Evolutionary conservation across 2,888 invertebrate species (phyloP).

Genomic region (Cordilura impudica): DNA sequence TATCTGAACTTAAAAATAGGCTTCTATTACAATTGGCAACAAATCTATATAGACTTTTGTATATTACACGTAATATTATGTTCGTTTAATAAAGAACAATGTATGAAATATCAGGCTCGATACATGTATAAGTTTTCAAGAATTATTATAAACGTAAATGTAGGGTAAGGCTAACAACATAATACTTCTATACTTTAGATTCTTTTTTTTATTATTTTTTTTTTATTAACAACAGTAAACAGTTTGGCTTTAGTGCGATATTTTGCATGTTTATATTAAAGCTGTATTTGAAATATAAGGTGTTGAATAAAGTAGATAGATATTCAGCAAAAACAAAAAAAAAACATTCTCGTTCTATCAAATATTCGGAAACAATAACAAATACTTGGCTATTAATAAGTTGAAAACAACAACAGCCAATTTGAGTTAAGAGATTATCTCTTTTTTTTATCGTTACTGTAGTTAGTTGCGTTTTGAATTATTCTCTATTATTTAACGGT

Average conservation of each 20-base stretch:
- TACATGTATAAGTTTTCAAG: background rate
- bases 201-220: background rate
- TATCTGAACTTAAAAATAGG: background rate
- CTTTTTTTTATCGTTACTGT: too few relatives aligned
- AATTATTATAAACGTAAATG: background rate
- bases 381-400: background rate
- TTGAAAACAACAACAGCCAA: too few relatives aligned
- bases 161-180: constrained; percentile 22
- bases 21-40: background rate
- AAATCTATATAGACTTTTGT: background rate
- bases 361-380: background rate
- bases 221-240: background rate
- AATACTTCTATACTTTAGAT: constrained; percentile 18
- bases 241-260: background rate
- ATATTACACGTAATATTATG: background rate
- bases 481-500: too few relatives aligned
- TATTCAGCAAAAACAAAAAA: too few relatives aligned
- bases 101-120: background rate
- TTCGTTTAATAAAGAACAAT: too few relatives aligned
- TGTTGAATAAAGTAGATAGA: background rate
- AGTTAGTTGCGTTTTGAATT: too few relatives aligned
- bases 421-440: too few relatives aligned
- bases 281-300: background rate
- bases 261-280: background rate
- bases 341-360: background rate